phyloP scores from a whole-genome alignment of 2,888 invertebrate genomes.

The Andrena bicolor region DNA sequence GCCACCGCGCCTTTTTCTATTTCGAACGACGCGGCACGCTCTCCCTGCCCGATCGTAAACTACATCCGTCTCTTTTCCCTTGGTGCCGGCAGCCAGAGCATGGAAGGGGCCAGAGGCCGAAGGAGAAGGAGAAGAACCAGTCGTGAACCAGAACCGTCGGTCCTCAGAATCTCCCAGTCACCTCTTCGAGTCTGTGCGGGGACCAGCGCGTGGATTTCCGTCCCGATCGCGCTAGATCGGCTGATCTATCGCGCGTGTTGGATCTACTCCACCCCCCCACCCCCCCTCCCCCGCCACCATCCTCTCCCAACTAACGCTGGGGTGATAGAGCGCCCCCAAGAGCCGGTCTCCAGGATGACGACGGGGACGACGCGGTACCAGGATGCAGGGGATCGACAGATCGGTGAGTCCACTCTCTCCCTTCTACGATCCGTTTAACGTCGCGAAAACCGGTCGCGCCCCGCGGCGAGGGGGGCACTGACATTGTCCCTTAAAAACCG shows the following conservation, averaged over 20 bases:
- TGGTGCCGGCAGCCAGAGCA: constrained; percentile 37
- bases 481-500: constrained; percentile 50
- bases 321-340: constrained; percentile 11
- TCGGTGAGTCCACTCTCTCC: constrained; percentile 47
- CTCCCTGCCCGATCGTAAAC: constrained; percentile 24
- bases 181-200: constrained; percentile 73
- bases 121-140: constrained; percentile 76
- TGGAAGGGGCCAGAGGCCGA: constrained; percentile 73
- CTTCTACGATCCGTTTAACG: neutral
- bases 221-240: constrained; percentile 45
- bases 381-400: constrained; percentile 44
- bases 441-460: constrained; percentile 40
- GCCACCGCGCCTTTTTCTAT: constrained; percentile 37
- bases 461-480: constrained; percentile 7
- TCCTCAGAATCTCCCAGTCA: constrained; percentile 77
- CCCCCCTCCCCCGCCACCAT: neutral
- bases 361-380: constrained; percentile 7
- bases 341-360: constrained; percentile 45
- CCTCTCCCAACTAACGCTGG: constrained; percentile 12
- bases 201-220: constrained; percentile 59
- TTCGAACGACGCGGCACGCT: constrained; percentile 28
- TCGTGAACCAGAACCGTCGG: constrained; percentile 76
- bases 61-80: constrained; percentile 64
- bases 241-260: constrained; percentile 22
- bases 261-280: constrained; percentile 29